These are phyloP conservation scores for Paralinhomoeus sp. DNA, from an alignment of 2,888 invertebrate genomes.

Conservation along the genomic window DNA sequence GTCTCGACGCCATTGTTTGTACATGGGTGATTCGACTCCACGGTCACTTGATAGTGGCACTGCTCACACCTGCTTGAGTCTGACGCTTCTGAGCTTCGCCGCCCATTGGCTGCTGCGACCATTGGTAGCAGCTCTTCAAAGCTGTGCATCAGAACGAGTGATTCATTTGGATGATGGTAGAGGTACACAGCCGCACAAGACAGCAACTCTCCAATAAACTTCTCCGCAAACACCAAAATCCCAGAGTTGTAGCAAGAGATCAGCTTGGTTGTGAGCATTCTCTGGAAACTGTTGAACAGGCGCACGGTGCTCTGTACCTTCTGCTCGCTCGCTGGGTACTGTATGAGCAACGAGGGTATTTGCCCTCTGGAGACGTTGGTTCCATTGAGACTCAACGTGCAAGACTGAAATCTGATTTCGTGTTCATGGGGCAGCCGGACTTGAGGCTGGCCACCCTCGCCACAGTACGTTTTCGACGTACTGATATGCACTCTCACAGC, in stretches of 20 bases:
- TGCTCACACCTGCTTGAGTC: neutral
- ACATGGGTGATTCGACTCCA: conserved; percentile 82
- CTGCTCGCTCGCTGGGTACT: neutral
- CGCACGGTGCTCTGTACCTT: conserved; percentile 3
- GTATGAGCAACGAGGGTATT: conserved; percentile 51
- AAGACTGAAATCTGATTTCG: conserved; percentile 64
- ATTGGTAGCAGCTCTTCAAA: conserved; percentile 5
- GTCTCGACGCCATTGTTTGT: conserved; percentile 37
- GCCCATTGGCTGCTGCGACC: neutral
- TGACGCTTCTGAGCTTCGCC: neutral
- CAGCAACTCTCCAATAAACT: conserved; percentile 11
- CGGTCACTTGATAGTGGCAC: neutral
- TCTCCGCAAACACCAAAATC: neutral
- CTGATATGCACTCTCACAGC: conserved; percentile 48
- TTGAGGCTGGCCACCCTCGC: conserved; percentile 65
- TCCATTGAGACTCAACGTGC: conserved; percentile 82
- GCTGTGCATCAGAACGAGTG: conserved; percentile 2
- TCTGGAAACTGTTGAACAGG: too few species aligned
- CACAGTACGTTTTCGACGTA: conserved; percentile 63
- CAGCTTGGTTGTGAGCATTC: conserved; percentile 13
- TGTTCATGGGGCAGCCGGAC: conserved; percentile 80
- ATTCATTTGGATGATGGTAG: conserved; percentile 6
- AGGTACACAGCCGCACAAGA: conserved; percentile 16
- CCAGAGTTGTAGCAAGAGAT: neutral
- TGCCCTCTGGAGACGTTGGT: conserved; percentile 81